phyloP scores from a whole-genome alignment of 2,888 invertebrate genomes.

The Aphrophora alni region DNA sequence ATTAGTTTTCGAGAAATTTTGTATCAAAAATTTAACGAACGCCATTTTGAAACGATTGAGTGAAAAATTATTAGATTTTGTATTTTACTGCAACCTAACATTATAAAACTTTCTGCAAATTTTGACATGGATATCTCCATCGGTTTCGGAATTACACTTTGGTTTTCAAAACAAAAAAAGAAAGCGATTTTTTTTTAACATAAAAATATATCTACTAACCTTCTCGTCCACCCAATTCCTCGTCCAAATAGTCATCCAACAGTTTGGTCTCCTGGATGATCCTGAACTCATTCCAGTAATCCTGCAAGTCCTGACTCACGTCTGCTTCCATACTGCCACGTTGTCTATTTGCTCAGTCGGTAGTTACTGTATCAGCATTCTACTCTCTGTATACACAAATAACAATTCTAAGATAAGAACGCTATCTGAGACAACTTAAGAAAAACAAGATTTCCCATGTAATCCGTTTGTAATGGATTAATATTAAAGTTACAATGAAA shows the following conservation, averaged over 20 bases:
- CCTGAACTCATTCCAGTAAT: constrained; percentile 72
- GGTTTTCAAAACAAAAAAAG: no score
- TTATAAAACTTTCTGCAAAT: no score
- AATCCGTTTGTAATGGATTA: not conserved
- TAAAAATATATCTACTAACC: no score
- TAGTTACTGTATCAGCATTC: constrained; percentile 4
- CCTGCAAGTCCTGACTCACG: constrained; percentile 60
- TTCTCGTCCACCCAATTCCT: constrained; percentile 59
- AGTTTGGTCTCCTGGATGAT: constrained; percentile 64
- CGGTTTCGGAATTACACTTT: no score
- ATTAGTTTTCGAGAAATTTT: no score
- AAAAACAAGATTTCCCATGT: not conserved
- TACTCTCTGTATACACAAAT: not conserved
- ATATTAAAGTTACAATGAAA: not conserved
- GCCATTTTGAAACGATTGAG: no score
- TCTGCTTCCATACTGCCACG: constrained; percentile 51
- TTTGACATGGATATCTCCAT: no score
- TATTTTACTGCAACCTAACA: no score
- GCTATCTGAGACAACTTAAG: not conserved
- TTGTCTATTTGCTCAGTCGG: not conserved
- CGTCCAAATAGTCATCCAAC: constrained; percentile 64
- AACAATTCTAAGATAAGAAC: not conserved
- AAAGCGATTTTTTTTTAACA: no score
- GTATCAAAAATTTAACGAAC: no score
- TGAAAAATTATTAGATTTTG: no score